A percentile compares a stretch with the other conserved stretches of the same genome.
These are phyloP conservation scores for Caerostris extrusa DNA, from an alignment of 1,140 invertebrate genomes.

Conservation along the genomic window DNA sequence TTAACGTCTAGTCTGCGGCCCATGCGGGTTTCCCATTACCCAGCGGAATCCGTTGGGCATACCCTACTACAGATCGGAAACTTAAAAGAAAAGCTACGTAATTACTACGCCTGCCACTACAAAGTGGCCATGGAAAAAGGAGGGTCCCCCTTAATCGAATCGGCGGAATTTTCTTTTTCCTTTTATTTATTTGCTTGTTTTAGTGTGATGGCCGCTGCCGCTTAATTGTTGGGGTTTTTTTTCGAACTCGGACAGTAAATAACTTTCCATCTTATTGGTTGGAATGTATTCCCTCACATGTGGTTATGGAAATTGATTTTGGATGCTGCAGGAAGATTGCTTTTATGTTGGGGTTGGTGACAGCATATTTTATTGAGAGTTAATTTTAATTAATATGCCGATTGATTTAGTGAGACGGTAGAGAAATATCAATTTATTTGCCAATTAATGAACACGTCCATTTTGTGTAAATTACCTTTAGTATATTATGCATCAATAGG, in stretches of 20 bases:
- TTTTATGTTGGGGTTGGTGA: too few relatives aligned
- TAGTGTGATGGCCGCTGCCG: constrained; percentile 36
- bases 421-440: too few relatives aligned
- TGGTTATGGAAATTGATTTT: not conserved
- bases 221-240: constrained; percentile 43
- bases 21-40: constrained; percentile 40
- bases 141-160: constrained; percentile 41
- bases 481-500: too few relatives aligned
- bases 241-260: constrained; percentile 12
- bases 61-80: constrained; percentile 3
- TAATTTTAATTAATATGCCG: not conserved
- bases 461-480: too few relatives aligned
- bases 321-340: not conserved
- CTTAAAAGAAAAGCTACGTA: constrained; percentile 18
- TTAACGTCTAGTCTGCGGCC: not conserved
- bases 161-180: constrained; percentile 25
- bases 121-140: not conserved
- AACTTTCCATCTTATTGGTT: not conserved
- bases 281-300: not conserved
- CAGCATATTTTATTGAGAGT: not conserved
- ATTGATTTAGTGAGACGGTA: not conserved
- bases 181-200: constrained; percentile 21
- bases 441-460: too few relatives aligned
- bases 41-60: not conserved
- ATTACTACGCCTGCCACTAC: constrained; percentile 48